These are phyloP conservation scores for Strigamia transsilvanica DNA, from an alignment of 2,888 invertebrate genomes.

Conservation along the genomic window DNA sequence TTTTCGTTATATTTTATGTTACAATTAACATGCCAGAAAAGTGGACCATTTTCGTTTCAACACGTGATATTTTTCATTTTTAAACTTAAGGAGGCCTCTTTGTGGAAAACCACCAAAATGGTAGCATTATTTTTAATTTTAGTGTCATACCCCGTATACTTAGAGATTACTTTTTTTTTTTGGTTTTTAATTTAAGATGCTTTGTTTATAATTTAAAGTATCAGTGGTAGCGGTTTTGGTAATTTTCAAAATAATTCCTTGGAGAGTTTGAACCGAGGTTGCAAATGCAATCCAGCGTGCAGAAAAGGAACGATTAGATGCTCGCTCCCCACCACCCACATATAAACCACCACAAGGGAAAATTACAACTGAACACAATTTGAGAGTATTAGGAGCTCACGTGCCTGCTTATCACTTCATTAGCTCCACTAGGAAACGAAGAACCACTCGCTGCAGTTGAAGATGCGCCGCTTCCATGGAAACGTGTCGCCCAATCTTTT, in stretches of 20 bases:
- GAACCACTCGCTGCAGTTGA: slow-evolving; percentile 33
- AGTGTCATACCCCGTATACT: no score
- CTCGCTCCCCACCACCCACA: slow-evolving; percentile 29
- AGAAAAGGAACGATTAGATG: slow-evolving; percentile 41
- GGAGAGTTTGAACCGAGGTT: slow-evolving; percentile 9
- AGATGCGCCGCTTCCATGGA: slow-evolving; percentile 39
- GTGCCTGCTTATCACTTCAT: slow-evolving; percentile 48
- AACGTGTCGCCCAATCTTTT: slow-evolving; percentile 43
- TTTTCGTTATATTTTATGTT: no score
- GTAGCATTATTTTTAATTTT: no score
- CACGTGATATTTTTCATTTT: background rate
- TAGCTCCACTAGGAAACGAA: slow-evolving; percentile 43
- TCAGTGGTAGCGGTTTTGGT: slow-evolving; percentile 14
- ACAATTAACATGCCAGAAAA: no score
- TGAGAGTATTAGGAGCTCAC: slow-evolving; percentile 49
- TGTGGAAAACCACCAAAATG: no score
- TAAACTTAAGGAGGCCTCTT: background rate
- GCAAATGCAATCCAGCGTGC: slow-evolving; percentile 23
- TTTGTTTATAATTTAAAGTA: background rate
- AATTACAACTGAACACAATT: slow-evolving; percentile 49
- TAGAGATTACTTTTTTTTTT: background rate
- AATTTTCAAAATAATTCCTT: slow-evolving; percentile 4
- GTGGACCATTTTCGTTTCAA: no score
- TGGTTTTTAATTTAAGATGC: background rate
- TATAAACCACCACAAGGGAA: slow-evolving; percentile 48